Conservation (phyloP, 1,140 invertebrate genomes). For the Patella vulgata region DNA sequence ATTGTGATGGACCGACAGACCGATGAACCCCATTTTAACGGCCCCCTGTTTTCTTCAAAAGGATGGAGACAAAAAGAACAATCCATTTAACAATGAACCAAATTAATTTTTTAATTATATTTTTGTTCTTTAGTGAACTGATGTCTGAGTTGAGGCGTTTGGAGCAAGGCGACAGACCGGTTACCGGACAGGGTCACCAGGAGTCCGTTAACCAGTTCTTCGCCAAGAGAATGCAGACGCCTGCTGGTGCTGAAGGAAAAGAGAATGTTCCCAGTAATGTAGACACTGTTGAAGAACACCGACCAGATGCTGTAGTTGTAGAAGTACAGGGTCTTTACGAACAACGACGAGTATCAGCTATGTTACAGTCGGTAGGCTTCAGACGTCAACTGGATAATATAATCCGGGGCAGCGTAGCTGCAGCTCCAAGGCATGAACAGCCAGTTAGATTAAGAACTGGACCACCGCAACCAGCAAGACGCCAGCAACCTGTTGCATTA, state of each 20-base stretch:
- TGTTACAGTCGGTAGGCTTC: conserved; percentile 45
- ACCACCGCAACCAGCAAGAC: not conserved
- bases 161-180: conserved; percentile 50
- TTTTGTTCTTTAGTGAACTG: conserved; percentile 48
- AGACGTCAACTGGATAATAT: conserved; percentile 49
- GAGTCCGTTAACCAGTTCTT: conserved; percentile 51
- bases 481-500: not conserved
- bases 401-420: conserved; percentile 44
- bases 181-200: conserved; percentile 48
- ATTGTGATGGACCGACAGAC: too few relatives aligned
- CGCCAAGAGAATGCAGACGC: conserved; percentile 33
- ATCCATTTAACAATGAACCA: too few relatives aligned
- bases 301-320: conserved; percentile 56
- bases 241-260: conserved; percentile 31
- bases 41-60: too few relatives aligned
- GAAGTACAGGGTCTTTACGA: conserved; percentile 55
- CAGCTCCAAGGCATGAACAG: conserved; percentile 19
- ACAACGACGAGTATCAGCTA: conserved; percentile 47
- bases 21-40: too few relatives aligned
- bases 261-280: conserved; percentile 46
- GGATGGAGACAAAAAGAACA: too few relatives aligned
- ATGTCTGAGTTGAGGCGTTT: conserved; percentile 56
- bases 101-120: not conserved
- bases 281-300: conserved; percentile 48
- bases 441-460: not conserved